Evolutionary conservation across 1,140 invertebrate species (phyloP), one percentile per base, ranked within the genome.

Genomic region (Argopecten irradians): DNA sequence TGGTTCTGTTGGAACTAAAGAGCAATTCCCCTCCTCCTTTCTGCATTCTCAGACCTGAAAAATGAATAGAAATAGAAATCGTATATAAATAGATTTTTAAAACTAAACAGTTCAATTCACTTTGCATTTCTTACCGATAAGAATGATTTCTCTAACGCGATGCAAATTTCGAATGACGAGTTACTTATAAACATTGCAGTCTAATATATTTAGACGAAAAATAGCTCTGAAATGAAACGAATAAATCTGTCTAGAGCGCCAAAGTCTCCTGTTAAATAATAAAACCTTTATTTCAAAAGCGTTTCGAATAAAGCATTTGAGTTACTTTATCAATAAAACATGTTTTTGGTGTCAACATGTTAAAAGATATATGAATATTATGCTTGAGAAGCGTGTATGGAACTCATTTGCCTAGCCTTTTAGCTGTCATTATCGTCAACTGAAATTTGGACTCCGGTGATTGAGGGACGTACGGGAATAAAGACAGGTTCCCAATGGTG

Each of bases 51-150:
- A 71, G 55, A 71, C 55, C 55, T 71, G 55, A 11, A 71, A 71
- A 71, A 71, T 71, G 55, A 71, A 71, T 71, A 71, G 5, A 71
- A 71, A 71, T 71, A 71, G 55, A 71, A 71, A 71, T 71, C n/a
- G n/a, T 71, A 71, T n/a, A 71, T 71, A 28, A 71, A 71, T 71
- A 71, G 55, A 71, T 16, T n/a, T 71, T 71, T 28, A 71, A 71
- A 71, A 22, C 55, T 71, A 71, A 71, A 71, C n/a, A 71, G 55
- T 71, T 71, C 22, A n/a, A 71, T 71, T 71, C 55, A 71, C 28
- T 71, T 71, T 71, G n/a, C 55, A 71, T 71, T 71, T 71, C 22
- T 22, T 71, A 28, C n/a, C 28, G 55, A 71, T 71, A 71, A 71
- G 55, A 71, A 71, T n/a, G n/a, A 28, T 28, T 71, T 71, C n/a